phyloP scores from a whole-genome alignment of 2,113 vertebrate species.

The Maccullochella peelii region DNA sequence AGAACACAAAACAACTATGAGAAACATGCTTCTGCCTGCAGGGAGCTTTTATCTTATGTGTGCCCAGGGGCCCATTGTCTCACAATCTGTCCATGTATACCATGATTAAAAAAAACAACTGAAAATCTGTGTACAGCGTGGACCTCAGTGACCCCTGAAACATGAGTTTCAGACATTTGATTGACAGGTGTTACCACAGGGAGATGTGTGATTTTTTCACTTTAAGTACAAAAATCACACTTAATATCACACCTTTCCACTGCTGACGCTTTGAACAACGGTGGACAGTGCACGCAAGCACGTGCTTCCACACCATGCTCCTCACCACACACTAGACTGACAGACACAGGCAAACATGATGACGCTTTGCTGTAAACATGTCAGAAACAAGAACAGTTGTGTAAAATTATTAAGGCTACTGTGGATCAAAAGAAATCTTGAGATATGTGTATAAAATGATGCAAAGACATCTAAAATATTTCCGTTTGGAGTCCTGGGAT shows the following conservation, averaged over 20 bases:
- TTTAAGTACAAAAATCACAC: constrained; percentile 64
- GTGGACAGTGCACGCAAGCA: constrained; percentile 25
- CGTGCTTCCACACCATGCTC: neutral
- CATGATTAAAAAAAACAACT: constrained; percentile 11
- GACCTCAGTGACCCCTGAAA: constrained; percentile 9
- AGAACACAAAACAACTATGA: neutral
- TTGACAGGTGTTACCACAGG: constrained; percentile 56
- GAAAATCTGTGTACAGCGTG: neutral
- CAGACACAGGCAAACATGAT: constrained; percentile 22
- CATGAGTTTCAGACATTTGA: constrained; percentile 34
- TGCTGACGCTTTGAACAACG: constrained; percentile 28
- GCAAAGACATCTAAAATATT: neutral
- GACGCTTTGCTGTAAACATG: constrained; percentile 45
- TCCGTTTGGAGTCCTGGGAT: neutral
- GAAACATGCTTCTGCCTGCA: neutral
- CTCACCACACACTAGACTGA: constrained; percentile 21
- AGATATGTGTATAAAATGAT: neutral
- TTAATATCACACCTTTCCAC: constrained; percentile 56
- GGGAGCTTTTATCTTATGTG: neutral
- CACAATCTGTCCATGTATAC: neutral
- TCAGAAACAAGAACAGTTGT: constrained; percentile 47
- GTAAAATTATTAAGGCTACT: constrained; percentile 13
- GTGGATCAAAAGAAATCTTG: constrained; percentile 7
- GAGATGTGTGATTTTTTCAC: constrained; percentile 65
- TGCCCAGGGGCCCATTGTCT: neutral